Evolutionary conservation across 2,888 invertebrate genomes (phyloP), one percentile per base, ranked within the genome.

Genomic region (Nemoura dubitans): DNA sequence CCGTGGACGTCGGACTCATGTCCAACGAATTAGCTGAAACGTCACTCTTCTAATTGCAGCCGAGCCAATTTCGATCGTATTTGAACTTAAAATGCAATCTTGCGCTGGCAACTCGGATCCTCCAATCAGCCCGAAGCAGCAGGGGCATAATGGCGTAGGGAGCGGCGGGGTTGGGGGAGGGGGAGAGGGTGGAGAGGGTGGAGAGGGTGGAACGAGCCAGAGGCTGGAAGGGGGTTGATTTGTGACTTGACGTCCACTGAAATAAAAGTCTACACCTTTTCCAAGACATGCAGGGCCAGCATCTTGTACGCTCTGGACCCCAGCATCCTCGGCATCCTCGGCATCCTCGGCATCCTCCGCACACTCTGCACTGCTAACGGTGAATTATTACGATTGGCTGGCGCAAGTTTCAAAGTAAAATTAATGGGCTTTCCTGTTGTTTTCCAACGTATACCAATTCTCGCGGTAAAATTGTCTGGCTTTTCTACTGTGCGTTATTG

Each of bases 221-320:
- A 10, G 10, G 3, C 21, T 59, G 78, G 26, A 78, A 78, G 78
- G 78, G 83, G 83, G 83, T 21, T 83, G 83, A 30, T 83, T 83
- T 83, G 83, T 83, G 30, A 83, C 26, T 5, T 0, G 2, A 16
- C 26, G 42, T 83, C 83, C 42, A 26, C 43, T 83, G 25, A 36
- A 30, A 83, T 83, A 83, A 83, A 83, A 83, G 83, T 36, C 83
- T 42, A 29, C 83, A 42, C 83, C 83, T 83, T 83, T 36, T 82
- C 29, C 25, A 27, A 14, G 27, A 21, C 21, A 59, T 59, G 36
- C 10, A 6, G 59, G 59, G 14, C 59, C 59, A 21, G 59, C 59
- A 59, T 59, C 21, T 10, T 59, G 59, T 21, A 7, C 59, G 16
- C 21, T 21, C 59, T 21, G 21, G 21, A 59, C 59, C 36, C 10